Evolutionary conservation across 2,113 vertebrate species (phyloP).

Genomic region (Vimba vimba): DNA sequence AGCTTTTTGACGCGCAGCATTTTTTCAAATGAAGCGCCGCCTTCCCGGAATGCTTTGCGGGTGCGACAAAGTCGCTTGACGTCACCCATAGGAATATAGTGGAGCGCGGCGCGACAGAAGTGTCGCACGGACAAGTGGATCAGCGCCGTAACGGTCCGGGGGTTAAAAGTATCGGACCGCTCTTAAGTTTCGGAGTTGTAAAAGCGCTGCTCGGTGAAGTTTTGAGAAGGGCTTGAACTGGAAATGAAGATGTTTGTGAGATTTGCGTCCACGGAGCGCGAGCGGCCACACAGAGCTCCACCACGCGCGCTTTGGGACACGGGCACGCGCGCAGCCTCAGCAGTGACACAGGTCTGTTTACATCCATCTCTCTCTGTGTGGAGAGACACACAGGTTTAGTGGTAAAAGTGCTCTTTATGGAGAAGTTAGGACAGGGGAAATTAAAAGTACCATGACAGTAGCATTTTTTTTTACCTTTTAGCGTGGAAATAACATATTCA

Average conservation of each 20-base stretch:
- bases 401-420: not conserved
- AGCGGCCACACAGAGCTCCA: not conserved
- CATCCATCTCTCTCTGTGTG: not conserved
- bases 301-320: not conserved
- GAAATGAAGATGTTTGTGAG: not conserved
- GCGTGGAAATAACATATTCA: not conserved
- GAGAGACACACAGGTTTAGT: not conserved
- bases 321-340: slow-evolving; percentile 39
- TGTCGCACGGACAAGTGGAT: too few species aligned
- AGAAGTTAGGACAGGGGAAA: not conserved
- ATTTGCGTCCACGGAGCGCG: slow-evolving; percentile 3
- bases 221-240: not conserved
- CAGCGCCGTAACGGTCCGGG: not conserved
- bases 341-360: slow-evolving; percentile 45
- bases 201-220: not conserved
- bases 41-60: too few species aligned
- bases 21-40: too few species aligned
- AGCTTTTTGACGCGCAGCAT: too few species aligned
- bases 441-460: not conserved
- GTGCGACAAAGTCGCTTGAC: too few species aligned
- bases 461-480: not conserved
- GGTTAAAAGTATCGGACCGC: not conserved
- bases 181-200: not conserved
- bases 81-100: too few species aligned
- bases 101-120: too few species aligned